Base-by-base conservation (phyloP, 2,888 invertebrate genomes). In the Desoria tigrina region DNA sequence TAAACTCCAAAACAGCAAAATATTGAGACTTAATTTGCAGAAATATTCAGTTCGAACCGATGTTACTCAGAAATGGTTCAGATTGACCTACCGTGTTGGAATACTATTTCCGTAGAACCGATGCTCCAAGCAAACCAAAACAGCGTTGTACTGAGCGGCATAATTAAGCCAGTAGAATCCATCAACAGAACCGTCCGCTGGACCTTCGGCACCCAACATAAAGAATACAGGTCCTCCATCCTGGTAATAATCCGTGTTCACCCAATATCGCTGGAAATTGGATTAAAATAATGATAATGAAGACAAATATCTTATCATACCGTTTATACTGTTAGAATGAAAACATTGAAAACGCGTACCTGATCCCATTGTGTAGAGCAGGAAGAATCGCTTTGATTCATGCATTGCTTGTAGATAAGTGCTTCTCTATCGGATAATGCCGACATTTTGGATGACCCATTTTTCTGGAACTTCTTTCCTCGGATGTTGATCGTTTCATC, bases 121-220 rank as follows among this genome's bases (percentile, higher is more conserved):
- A 32, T 66, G 66, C n/a, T 66, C 66, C 4, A 66, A 49, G 1
- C 55, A 55, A 7, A 66, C 63, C n/a, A 66, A 18, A 54, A 66
- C 42, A 1, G 66, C 66, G 2, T 59, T 59, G 32, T 58, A 45
- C 2, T 66, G 53, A 16, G n/a, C 1, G 1, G 68, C 68, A 51
- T 65, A 68, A 9, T 37, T 55, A 4, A 51, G 55, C 68, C 68
- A 68, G 21, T 62, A 53, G 18, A 59, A 53, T 21, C 50, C 27
- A 18, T 68, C 68, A 32, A 68, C 60, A 26, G 59, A 27, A 2
- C 28, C 50, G 39, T 68, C 65, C 1, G 68, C 68, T 3, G 61
- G 61, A 1, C 65, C 65, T 56, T 68, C 68, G 2, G 64, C 68
- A 27, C 66, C 63, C 21, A 68, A 68, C 54, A 62, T 62, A 42